phyloP scores from a whole-genome alignment of 2,888 invertebrate genomes.

The Drosophila gaucha region DNA sequence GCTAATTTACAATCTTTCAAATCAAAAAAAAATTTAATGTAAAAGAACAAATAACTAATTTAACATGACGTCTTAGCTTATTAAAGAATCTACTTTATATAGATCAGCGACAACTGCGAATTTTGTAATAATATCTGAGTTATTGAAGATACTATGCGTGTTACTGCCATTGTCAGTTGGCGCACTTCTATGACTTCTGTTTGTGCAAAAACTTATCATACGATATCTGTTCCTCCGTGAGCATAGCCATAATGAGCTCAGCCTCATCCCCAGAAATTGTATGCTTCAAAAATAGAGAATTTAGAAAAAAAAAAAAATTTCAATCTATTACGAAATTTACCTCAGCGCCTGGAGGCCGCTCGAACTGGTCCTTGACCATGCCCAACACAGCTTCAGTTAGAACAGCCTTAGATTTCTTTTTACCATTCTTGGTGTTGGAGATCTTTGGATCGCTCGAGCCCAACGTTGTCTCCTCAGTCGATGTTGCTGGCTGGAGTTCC shows the following conservation, averaged over 20 bases:
- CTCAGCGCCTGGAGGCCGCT: not conserved
- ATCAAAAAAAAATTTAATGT: no score
- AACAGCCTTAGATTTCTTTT: not conserved
- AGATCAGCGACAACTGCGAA: no score
- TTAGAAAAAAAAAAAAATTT: not conserved
- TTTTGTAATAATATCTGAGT: no score
- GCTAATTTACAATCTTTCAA: no score
- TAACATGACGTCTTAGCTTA: no score
- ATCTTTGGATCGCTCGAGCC: not conserved
- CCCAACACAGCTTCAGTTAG: constrained; percentile 5
- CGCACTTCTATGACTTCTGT: not conserved
- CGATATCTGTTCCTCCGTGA: constrained; percentile 28
- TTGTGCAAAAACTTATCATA: not conserved
- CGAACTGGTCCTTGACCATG: constrained; percentile 22
- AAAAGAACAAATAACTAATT: no score
- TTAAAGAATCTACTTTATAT: no score
- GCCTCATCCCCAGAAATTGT: constrained; percentile 8
- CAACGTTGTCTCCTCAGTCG: no score
- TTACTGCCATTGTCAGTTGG: not conserved
- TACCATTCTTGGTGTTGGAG: not conserved
- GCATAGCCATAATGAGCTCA: constrained; percentile 21
- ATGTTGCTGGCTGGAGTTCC: not conserved
- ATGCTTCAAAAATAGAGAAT: not conserved
- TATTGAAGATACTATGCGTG: no score
- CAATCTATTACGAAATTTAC: not conserved